Percentiles rank a stretch among this genome's conserved stretches.
phyloP scores from a whole-genome alignment of 1,140 invertebrate genomes.

The Drosophila leontia region DNA sequence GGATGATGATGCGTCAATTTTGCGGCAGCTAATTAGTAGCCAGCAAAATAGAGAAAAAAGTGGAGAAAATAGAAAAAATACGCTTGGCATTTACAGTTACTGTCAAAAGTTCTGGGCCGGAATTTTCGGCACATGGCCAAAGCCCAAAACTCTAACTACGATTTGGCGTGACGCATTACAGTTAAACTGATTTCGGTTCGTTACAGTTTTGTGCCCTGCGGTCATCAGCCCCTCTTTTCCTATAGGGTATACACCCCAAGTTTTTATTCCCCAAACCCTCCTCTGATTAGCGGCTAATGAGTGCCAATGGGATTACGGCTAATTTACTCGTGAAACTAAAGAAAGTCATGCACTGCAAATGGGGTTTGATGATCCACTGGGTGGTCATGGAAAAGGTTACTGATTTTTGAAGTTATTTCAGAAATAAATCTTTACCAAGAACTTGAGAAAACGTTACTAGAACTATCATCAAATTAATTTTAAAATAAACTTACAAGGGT shows the following conservation, averaged over 20 bases:
- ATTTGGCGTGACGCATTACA: conserved; percentile 66
- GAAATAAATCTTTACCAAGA: too few species aligned
- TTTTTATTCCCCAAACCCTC: conserved; percentile 5
- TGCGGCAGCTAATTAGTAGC: conserved; percentile 74
- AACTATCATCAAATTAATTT: neutral
- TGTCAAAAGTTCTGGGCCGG: conserved; percentile 66
- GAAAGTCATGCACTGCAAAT: conserved; percentile 13
- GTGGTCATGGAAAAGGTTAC: neutral
- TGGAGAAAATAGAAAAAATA: conserved; percentile 13
- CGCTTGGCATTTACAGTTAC: conserved; percentile 68
- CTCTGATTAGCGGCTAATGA: conserved; percentile 35
- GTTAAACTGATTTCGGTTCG: conserved; percentile 58
- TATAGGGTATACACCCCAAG: neutral
- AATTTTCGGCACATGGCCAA: conserved; percentile 30
- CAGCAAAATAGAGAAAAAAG: conserved; percentile 44
- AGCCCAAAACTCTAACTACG: conserved; percentile 53
- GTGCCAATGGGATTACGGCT: conserved; percentile 24
- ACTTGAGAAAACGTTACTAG: neutral
- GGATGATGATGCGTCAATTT: conserved; percentile 77
- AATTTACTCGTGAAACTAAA: conserved; percentile 22
- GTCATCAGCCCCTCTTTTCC: conserved; percentile 19
- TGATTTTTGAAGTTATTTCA: neutral
- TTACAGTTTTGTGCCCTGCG: conserved; percentile 32
- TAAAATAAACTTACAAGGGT: neutral
- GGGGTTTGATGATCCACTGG: conserved; percentile 2